Evolutionary conservation across 2,113 vertebrate genomes (phyloP), one percentile per base, ranked within the genome.

Genomic region (Chiloscyllium plagiosum): DNA sequence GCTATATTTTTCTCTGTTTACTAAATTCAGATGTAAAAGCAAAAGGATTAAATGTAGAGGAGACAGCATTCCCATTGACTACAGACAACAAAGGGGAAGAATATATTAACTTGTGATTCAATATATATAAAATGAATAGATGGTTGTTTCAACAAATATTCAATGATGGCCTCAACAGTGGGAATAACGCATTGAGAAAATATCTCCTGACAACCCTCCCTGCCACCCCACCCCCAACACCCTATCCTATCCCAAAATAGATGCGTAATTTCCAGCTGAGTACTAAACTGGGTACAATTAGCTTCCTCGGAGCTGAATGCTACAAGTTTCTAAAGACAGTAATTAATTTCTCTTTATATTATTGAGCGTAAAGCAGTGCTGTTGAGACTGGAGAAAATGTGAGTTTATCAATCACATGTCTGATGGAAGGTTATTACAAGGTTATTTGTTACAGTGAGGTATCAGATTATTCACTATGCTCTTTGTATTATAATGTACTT

Each of bases 401-500:
- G 69, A 70, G 94, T 95, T 72, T 95, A 95, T 95, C 94, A 95
- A 95, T 95, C 94, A 95, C 94, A 72, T 95, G 94, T 50, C 94
- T 95, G 68, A 95, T 72, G 47, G 42, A 95, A 95, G 94, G 94
- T 70, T 76, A 95, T 72, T 70, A 72, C 94, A 95, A 95, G 94
- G 94, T 95, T 95, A 95, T 95, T 95, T 95, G 68, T 95, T 47
- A 76, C 94, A 72, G 68, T 52, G 94, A 76, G 69, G 69, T 70
- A 66, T 66, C 89, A 93, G 89, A 93, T 93, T 93, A 72, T 95
- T 95, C 94, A 95, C 94, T 52, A 72, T 47, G 26, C 94, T 50
- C 42, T 70, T 68, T 95, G 94, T 95, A 76, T 95, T 95, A 95
- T 95, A 95, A 72, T 76, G 94, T 95, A 97, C 96, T 96, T 96